These are phyloP conservation scores for Pemphigus obesinymphae DNA, from an alignment of 1,140 invertebrate species.

Conservation along the genomic window DNA sequence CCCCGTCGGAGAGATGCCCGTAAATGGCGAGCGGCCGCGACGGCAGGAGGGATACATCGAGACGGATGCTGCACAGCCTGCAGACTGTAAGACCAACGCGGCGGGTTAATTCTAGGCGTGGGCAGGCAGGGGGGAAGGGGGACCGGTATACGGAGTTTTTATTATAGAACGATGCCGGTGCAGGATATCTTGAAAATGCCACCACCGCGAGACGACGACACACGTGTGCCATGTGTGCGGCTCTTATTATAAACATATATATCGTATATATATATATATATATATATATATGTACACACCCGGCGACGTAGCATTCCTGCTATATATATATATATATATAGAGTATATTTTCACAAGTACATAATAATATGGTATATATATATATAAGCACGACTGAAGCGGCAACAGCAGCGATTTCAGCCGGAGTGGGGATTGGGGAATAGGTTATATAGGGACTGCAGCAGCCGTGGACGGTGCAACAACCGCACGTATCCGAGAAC, in stretches of 20 bases:
- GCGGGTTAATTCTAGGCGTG: no score
- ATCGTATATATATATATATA: no score
- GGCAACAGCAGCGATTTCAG: not conserved
- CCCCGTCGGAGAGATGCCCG: not conserved
- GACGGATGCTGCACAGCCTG: no score
- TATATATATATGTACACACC: no score
- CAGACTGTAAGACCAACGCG: not conserved
- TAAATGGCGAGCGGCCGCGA: slow-evolving; percentile 3
- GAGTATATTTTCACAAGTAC: no score
- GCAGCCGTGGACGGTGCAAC: no score
- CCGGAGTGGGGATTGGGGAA: not conserved
- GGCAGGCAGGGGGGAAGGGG: not conserved
- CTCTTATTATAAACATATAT: slow-evolving; percentile 27
- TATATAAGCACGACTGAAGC: not conserved
- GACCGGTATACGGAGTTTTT: not conserved
- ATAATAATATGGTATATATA: no score
- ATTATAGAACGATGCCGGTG: slow-evolving; percentile 6
- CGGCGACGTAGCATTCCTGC: not conserved
- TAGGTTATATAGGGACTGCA: not conserved
- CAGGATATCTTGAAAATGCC: not conserved
- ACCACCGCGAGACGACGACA: not conserved
- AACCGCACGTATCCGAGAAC: not conserved
- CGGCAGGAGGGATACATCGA: no score
- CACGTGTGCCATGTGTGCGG: slow-evolving; percentile 18
- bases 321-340: not conserved